Conservation (phyloP, 64 coral and sea anemone genomes). For the Stichodactyla helianthus region DNA sequence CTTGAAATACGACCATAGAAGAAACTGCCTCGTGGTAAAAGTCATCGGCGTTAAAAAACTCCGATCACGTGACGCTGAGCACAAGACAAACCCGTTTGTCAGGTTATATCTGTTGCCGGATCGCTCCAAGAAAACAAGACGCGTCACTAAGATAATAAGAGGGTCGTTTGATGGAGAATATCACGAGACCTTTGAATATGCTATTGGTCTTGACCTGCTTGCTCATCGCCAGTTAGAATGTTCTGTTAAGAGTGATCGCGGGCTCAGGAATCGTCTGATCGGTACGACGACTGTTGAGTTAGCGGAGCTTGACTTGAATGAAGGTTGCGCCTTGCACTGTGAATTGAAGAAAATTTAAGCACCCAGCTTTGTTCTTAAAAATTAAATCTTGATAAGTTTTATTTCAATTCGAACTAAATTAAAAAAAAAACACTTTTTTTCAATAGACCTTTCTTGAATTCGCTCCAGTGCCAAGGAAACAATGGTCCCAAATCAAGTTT, state of each 20-base stretch:
- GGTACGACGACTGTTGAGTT: slow-evolving; percentile 53
- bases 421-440: too few relatives aligned
- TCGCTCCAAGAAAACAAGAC: slow-evolving; percentile 76
- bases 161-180: slow-evolving; percentile 44
- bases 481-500: too few relatives aligned
- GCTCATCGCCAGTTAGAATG: slow-evolving; percentile 52
- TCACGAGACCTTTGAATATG: slow-evolving; percentile 74
- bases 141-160: slow-evolving; percentile 52
- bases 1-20: slow-evolving; percentile 62
- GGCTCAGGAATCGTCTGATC: slow-evolving; percentile 62
- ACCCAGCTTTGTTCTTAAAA: too few relatives aligned
- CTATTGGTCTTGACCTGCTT: slow-evolving; percentile 73
- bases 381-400: too few relatives aligned
- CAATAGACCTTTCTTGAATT: too few relatives aligned
- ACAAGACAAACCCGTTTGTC: slow-evolving; percentile 84
- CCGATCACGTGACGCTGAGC: slow-evolving; percentile 55
- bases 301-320: slow-evolving; percentile 44
- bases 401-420: too few relatives aligned
- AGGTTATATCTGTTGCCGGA: slow-evolving; percentile 83
- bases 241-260: slow-evolving; percentile 72
- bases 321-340: slow-evolving; percentile 31
- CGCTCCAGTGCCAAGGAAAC: too few relatives aligned
- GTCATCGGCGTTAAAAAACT: slow-evolving; percentile 58
- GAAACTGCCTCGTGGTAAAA: slow-evolving; percentile 60
- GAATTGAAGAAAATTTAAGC: slow-evolving; percentile 36